Evolutionary conservation across 2,797 vertebrate species (phyloP).

Genomic region (Cheirogaleus major): DNA sequence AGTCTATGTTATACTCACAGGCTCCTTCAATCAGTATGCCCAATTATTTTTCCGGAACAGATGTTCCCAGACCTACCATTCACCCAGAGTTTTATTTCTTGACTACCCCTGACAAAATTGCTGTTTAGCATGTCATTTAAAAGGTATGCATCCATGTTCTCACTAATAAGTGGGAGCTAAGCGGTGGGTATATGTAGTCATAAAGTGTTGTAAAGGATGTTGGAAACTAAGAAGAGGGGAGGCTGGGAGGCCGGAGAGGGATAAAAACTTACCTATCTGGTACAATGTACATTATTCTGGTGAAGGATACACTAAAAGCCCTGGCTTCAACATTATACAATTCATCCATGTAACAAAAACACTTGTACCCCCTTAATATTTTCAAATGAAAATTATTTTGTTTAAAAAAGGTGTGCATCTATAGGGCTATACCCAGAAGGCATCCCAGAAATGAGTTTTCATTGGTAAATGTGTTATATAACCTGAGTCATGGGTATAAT

Average conservation of each 20-base stretch:
- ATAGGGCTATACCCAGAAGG: not conserved
- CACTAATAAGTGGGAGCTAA: not conserved
- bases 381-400: not conserved
- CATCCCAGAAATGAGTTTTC: not conserved
- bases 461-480: not conserved
- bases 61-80: not conserved
- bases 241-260: not conserved
- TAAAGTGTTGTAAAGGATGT: not conserved
- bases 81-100: not conserved
- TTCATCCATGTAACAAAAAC: not conserved
- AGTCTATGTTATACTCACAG: not conserved
- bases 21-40: not conserved
- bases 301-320: not conserved
- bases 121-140: not conserved
- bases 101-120: not conserved
- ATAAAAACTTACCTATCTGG: not conserved
- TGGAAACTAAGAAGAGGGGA: not conserved
- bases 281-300: not conserved
- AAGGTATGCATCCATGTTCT: not conserved
- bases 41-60: not conserved
- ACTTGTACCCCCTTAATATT: not conserved
- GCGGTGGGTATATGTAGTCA: not conserved
- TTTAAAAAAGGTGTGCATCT: not conserved
- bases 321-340: not conserved
- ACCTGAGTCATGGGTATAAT: not conserved